Conservation (phyloP, 2,888 invertebrate species). For the Andricus quercusramuli region DNA sequence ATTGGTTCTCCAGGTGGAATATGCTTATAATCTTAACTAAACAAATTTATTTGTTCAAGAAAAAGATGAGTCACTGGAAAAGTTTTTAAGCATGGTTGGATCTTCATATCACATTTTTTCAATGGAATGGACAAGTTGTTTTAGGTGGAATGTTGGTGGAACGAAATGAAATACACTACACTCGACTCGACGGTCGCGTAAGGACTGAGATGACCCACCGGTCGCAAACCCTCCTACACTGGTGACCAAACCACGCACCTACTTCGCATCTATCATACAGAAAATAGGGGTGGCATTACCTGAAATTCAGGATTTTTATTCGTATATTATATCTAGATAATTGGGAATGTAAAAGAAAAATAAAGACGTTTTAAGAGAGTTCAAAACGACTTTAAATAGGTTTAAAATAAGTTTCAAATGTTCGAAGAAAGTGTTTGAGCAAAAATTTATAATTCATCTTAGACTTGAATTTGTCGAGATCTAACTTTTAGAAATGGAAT, state of each 20-base stretch:
- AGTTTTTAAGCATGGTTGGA: neutral
- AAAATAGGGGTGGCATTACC: neutral
- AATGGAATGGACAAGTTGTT: neutral
- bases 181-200: constrained; percentile 63
- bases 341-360: neutral
- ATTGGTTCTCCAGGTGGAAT: neutral
- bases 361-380: neutral
- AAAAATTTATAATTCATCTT: neutral
- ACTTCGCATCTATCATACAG: neutral
- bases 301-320: neutral
- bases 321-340: neutral
- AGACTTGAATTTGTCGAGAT: neutral
- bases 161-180: constrained; percentile 30
- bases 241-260: constrained; percentile 13
- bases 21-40: constrained; percentile 9
- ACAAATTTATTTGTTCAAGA: neutral
- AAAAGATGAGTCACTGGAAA: neutral
- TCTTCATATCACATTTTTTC: neutral
- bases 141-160: neutral
- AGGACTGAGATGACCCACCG: constrained; percentile 63
- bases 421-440: neutral
- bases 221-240: constrained; percentile 26
- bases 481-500: neutral
- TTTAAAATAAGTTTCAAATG: neutral
- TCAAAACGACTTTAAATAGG: neutral